Evolutionary conservation across 2,888 invertebrate species (phyloP), one percentile per base, ranked within the genome.

Genomic region (Tuta absoluta): DNA sequence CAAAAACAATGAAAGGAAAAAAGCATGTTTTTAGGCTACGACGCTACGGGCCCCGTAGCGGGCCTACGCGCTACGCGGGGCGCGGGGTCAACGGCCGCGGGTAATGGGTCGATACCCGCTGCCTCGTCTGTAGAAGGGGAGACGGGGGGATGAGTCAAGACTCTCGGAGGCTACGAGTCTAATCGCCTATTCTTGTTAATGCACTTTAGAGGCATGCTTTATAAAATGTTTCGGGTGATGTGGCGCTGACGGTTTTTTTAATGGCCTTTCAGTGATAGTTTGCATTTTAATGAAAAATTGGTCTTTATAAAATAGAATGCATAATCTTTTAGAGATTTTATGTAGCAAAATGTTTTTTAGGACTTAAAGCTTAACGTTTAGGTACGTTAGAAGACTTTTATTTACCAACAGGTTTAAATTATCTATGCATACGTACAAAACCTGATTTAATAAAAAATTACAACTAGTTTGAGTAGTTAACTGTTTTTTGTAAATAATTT

Each of bases 31-130:
- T 79, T 73, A 62, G 73, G 71, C 71, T 74, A 72, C 72, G 69
- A 62, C 67, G 76, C 78, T 80, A 80, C 79, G 78, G 69, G 33
- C 23, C 8, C 19, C 62, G 38, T 10, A 17, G 24, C 56, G 51
- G 56, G 48, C 17, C 57, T 65, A 62, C 68, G 76, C 79, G 80
- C 81, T 80, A 69, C 75, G 75, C 78, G 81, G 76, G 81, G 76
- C 75, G 85, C 82, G 84, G 85, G 89, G 85, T 89, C 85, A 87
- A 89, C 79, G 88, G 84, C 89, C 89, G 75, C 74, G 75, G 77
- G 77, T 79, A 80, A 81, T 79, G 78, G 89, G 89, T 90, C 90
- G 90, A 89, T 90, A 90, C 75, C 67, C 67, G 70, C 67, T 67
- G 69, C 68, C 67, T 65, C 70, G 69, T 68, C 65, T 68, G 66